Evolutionary conservation across 1,140 invertebrate genomes (phyloP), one percentile per base, ranked within the genome.

Genomic region (Sesamia nonagrioides): DNA sequence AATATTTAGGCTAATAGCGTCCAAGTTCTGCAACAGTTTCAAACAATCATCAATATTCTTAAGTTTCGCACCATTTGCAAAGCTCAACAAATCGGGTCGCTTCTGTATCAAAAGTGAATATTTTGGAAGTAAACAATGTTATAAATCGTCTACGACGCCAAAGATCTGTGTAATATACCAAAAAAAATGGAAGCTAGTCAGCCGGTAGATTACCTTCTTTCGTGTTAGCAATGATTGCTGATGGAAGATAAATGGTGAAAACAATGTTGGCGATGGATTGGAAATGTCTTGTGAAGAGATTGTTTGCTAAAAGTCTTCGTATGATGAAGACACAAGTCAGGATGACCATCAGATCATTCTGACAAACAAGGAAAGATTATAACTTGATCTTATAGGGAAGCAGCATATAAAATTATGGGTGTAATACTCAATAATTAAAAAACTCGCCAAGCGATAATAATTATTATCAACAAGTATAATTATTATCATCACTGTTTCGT

Each of bases 221-320:
- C 42, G 48, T 48, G 63, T 68, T 45, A 63, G 35, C 60, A 9
- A 63, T 63, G n/a, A 61, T 61, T 37, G 58, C 37, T 15, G 15
- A 61, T 37, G 58, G 60, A 63, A 63, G 60, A 63, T 63, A 42
- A 63, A 63, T 63, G 60, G 60, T 42, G n/a, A 63, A 35, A n/a
- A 18, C 60, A 63, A 63, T 42, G 60, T 18, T 63, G 6, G 35
- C 17, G 18, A 63, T 63, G 37, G 35, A 63, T 63, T 42, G 60
- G 60, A 63, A 63, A 40, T 18, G 35, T 17, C 13, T 33, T 7
- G 60, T 7, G n/a, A 63, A 63, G 15, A 18, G 17, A 15, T 17
- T 11, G 60, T 9, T 63, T n/a, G 35, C 18, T 17, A 11, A 40
- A 42, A 42, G 13, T 17, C 7, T 15, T 6, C 17, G 17, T 27